Base-by-base conservation (phyloP, 2,888 invertebrate genomes). In the Tipula helvola region DNA sequence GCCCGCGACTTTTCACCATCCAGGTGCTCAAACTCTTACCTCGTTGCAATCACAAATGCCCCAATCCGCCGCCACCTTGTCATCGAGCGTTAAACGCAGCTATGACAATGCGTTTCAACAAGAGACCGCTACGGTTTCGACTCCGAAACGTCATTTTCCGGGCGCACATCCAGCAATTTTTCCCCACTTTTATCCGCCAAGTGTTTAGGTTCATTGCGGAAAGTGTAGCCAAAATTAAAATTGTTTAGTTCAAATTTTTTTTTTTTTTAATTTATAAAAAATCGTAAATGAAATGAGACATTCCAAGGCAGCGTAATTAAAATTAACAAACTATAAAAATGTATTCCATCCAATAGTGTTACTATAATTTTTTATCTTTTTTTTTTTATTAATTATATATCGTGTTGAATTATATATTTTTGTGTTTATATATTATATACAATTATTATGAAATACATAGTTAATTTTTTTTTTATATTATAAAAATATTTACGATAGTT, bases 21-120 rank as follows among this genome's bases (percentile, higher is more conserved):
- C 47, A 13, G 13, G 28, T 36, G 28, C 52, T 7, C 47, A 36
- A 28, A 28, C 42, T 8, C 5, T 86, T 44, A 42, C 12, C 41
- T 87, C 3, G 83, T 86, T 1, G 28, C 87, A 7, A 36, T 87
- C 10, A 87, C 86, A 18, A 87, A 88, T 86, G 47, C 86, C 36
- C 16, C 83, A 12, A 18, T 71, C 86, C 8, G 57, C 87, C 16
- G 16, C 57, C 2, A 36, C 86, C n/a, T 36, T 88, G 28, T 44
- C 87, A 18, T 88, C 89, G 41, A 93, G 92, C 83, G 93, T 95
- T 88, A 96, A 96, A 90, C 92, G 96, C 2, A 93, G 93, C 0
- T 96, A 95, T 92, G 96, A 96, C 83, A 94, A 94, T 89, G 95
- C 96, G 0, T 96, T 96, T 89, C 93, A 94, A 0, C 93, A 93